Conservation (phyloP, 2,888 invertebrate species). For the Hypomecis atomaria region DNA sequence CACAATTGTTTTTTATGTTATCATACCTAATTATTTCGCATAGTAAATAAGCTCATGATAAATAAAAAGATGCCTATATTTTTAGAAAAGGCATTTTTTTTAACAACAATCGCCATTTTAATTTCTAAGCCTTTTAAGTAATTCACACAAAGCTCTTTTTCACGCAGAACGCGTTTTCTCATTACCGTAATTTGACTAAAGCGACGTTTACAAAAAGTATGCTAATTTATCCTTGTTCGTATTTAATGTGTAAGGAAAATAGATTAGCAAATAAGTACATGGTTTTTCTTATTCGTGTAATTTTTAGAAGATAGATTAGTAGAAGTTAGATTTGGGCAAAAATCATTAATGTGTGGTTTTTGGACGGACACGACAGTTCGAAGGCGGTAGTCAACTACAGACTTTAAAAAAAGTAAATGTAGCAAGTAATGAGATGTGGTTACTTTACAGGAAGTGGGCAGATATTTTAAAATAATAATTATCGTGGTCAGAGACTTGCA, state of each 20-base stretch:
- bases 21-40: no score
- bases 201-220: conserved; percentile 19
- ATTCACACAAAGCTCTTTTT: conserved; percentile 14
- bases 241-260: conserved; percentile 2
- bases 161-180: conserved; percentile 14
- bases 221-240: conserved; percentile 11
- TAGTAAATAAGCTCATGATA: no score
- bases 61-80: background rate
- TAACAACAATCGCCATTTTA: background rate
- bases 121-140: background rate
- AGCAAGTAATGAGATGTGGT: no score
- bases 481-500: no score
- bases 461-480: no score
- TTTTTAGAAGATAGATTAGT: background rate
- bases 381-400: no score
- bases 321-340: background rate
- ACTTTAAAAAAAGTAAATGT: no score
- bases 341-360: no score
- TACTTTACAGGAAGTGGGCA: no score
- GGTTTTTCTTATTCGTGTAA: no score
- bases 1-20: no score
- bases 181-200: conserved; percentile 30
- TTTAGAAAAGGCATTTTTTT: background rate
- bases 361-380: no score
- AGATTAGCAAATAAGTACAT: conserved; percentile 2